Conservation (phyloP, 1,140 invertebrate genomes). For the Leptoteleia sp. region DNA sequence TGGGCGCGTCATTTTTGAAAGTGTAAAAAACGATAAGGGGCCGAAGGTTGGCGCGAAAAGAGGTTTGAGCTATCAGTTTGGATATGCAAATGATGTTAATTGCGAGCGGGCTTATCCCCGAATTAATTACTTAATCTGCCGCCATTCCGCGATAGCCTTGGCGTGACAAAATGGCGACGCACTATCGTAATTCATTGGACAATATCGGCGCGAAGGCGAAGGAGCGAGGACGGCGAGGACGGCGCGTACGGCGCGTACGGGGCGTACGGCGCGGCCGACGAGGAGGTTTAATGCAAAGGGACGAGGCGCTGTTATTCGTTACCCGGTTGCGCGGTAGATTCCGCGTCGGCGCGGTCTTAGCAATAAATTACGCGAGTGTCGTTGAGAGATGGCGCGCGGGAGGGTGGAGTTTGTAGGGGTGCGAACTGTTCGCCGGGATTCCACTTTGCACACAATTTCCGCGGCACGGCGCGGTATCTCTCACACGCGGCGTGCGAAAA, state of each 20-base stretch:
- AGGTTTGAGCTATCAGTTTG: no score
- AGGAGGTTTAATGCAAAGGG: no score
- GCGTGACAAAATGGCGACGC: slow-evolving; percentile 17
- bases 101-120: slow-evolving; percentile 20
- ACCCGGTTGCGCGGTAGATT: slow-evolving; percentile 37
- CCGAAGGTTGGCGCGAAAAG: no score
- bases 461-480: slow-evolving; percentile 72
- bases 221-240: no score
- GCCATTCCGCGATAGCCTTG: slow-evolving; percentile 16
- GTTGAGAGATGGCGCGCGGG: slow-evolving; percentile 37
- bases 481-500: slow-evolving; percentile 73
- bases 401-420: slow-evolving; percentile 53
- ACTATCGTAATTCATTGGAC: slow-evolving; percentile 22
- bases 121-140: slow-evolving; percentile 45
- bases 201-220: slow-evolving; percentile 21
- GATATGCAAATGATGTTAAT: slow-evolving; percentile 35
- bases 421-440: slow-evolving; percentile 59
- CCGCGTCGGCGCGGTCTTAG: slow-evolving; percentile 41
- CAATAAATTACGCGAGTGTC: slow-evolving; percentile 74
- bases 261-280: no score
- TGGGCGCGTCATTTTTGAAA: no score
- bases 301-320: no score
- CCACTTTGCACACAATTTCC: slow-evolving; percentile 79
- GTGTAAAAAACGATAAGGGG: no score
- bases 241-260: no score